Evolutionary conservation across 2,888 invertebrate species (phyloP).

Genomic region (Apamea epomidion): DNA sequence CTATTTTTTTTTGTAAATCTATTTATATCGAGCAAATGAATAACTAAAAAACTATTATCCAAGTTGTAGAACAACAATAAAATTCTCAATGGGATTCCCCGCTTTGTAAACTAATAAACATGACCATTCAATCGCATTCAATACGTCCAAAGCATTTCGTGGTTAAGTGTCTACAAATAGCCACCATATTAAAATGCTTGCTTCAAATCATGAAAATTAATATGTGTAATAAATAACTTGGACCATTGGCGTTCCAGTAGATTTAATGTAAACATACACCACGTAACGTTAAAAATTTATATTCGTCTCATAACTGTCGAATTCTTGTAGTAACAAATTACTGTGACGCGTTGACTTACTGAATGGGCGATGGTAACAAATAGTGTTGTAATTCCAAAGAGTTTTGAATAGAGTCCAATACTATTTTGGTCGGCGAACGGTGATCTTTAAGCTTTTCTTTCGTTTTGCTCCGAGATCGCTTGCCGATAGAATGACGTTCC

Average conservation of each 20-base stretch:
- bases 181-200: conserved; percentile 71
- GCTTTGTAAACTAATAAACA: conserved; percentile 60
- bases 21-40: conserved; percentile 14
- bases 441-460: conserved; percentile 86
- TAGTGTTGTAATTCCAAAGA: conserved; percentile 89
- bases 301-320: conserved; percentile 84
- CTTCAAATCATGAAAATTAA: conserved; percentile 72
- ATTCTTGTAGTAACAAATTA: conserved; percentile 85
- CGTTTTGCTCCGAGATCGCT: conserved; percentile 80
- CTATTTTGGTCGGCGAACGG: conserved; percentile 87
- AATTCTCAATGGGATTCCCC: conserved; percentile 31
- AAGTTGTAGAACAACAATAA: conserved; percentile 46
- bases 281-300: conserved; percentile 79
- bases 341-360: conserved; percentile 86
- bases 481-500: conserved; percentile 77
- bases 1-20: not conserved
- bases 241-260: conserved; percentile 70
- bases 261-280: conserved; percentile 75
- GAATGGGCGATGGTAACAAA: conserved; percentile 88
- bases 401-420: conserved; percentile 90
- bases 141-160: conserved; percentile 55
- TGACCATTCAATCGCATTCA: conserved; percentile 60
- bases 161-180: conserved; percentile 68
- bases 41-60: conserved; percentile 24
- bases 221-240: conserved; percentile 73